Evolutionary conservation across 2,797 vertebrate genomes (phyloP).

Genomic region (Microchirus variegatus): DNA sequence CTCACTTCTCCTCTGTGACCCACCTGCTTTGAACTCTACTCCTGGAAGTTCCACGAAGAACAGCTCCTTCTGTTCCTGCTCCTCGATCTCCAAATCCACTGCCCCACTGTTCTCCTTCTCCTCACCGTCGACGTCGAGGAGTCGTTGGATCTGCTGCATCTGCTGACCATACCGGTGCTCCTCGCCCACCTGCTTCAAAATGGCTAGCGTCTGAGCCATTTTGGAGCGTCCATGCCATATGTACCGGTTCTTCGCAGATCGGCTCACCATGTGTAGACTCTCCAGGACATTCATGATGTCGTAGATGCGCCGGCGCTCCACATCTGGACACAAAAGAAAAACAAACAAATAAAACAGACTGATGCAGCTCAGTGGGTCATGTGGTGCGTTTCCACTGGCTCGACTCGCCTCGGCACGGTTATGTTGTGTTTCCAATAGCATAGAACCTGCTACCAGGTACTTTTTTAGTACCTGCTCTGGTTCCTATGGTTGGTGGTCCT

Average conservation of each 20-base stretch:
- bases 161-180: constrained; percentile 89
- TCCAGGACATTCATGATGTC: constrained; percentile 98
- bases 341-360: not conserved
- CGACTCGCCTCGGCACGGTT: too few species aligned
- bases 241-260: constrained; percentile 95
- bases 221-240: constrained; percentile 91
- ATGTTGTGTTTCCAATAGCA: too few species aligned
- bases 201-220: constrained; percentile 87
- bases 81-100: constrained; percentile 56
- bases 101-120: constrained; percentile 81
- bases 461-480: too few species aligned
- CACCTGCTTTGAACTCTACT: constrained; percentile 92
- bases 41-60: constrained; percentile 91
- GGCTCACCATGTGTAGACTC: constrained; percentile 97
- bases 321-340: constrained; percentile 70
- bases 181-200: constrained; percentile 86
- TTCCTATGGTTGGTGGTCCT: too few species aligned
- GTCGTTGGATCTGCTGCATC: constrained; percentile 88
- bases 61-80: constrained; percentile 83
- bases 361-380: not conserved
- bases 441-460: too few species aligned
- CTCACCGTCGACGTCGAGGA: constrained; percentile 75
- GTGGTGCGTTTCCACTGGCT: too few species aligned
- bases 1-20: constrained; percentile 12
- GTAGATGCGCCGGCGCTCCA: constrained; percentile 94